Conservation (phyloP, 2,797 vertebrate genomes). For the Prionace glauca region DNA sequence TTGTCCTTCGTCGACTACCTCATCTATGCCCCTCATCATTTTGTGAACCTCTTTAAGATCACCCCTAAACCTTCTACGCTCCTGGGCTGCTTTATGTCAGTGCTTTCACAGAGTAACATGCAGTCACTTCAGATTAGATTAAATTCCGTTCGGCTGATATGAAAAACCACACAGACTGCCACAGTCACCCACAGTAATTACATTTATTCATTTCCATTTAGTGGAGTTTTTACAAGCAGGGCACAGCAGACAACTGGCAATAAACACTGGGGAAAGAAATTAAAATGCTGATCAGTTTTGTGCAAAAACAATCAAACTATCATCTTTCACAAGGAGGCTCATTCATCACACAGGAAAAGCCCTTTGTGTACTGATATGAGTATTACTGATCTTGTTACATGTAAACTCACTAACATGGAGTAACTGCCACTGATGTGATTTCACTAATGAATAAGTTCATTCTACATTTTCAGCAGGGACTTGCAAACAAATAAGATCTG, state of each 20-base stretch:
- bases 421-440: conserved; percentile 75
- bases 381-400: conserved; percentile 72
- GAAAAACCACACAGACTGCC: conserved; percentile 75
- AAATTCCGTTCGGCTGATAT: conserved; percentile 71
- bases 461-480: conserved; percentile 64
- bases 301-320: conserved; percentile 80
- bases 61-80: too few relatives aligned
- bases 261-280: conserved; percentile 79
- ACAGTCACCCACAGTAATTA: conserved; percentile 74
- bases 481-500: conserved; percentile 53
- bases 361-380: conserved; percentile 61
- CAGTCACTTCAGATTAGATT: conserved; percentile 72
- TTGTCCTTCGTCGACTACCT: too few relatives aligned
- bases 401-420: conserved; percentile 80
- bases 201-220: conserved; percentile 81
- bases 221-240: conserved; percentile 73
- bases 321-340: conserved; percentile 74
- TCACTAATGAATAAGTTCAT: conserved; percentile 81
- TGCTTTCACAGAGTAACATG: conserved; percentile 64
- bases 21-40: too few relatives aligned
- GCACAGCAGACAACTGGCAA: conserved; percentile 77
- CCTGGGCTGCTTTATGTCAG: conserved; percentile 64
- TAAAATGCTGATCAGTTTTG: conserved; percentile 80
- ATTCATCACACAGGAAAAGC: conserved; percentile 68
- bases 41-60: too few relatives aligned